Base-by-base conservation (phyloP, 2,888 invertebrate species). In the Leucophenga montana region DNA sequence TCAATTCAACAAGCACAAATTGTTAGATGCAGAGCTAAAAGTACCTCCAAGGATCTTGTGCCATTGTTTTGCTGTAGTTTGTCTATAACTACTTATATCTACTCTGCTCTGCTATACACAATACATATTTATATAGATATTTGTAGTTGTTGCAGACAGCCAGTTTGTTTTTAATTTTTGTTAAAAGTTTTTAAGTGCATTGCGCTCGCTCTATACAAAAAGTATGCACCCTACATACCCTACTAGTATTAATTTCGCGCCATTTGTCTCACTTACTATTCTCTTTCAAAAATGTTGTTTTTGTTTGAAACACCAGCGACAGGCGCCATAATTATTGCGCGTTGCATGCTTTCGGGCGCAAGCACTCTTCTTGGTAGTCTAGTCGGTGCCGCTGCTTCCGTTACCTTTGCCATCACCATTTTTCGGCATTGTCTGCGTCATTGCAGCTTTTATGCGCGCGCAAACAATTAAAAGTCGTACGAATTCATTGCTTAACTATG, bases 291-390 rank as follows among this genome's bases (percentile, higher is more conserved):
- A 39, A 39, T 5, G 33, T 31, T 59, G 33, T 31, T 0, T 59
- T 59, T 11, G 13, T 14, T 59, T 59, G 62, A 46, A 31, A n/a
- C 31, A 31, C 13, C 31, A 64, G n/a, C 62, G 62, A 48, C 62
- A 64, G 76, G 79, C 77, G 79, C 80, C 78, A 82, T 82, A 81
- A 81, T 81, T 81, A 80, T 82, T 82, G 79, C 78, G 79, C 78
- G 82, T 80, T 61, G 62, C 62, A 61, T 61, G 18, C 57, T 67
- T 67, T 59, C 46, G 14, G 46, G 67, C 67, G 56, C 46, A 8
- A 39, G 50, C 50, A 46, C 1, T 46, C n/a, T 46, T 46, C 2
- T 4, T 27, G 27, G 3, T 27, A 46, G n/a, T n/a, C 46, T n/a
- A 46, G n/a, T n/a, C 46, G 16, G n/a, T n/a, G n/a, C n/a, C n/a